A percentile compares a stretch with the other conserved stretches of the same genome.
phyloP scores from a whole-genome alignment of 37 sponge, comb jelly and placozoan genomes.

The Cliona cf. orientalis region DNA sequence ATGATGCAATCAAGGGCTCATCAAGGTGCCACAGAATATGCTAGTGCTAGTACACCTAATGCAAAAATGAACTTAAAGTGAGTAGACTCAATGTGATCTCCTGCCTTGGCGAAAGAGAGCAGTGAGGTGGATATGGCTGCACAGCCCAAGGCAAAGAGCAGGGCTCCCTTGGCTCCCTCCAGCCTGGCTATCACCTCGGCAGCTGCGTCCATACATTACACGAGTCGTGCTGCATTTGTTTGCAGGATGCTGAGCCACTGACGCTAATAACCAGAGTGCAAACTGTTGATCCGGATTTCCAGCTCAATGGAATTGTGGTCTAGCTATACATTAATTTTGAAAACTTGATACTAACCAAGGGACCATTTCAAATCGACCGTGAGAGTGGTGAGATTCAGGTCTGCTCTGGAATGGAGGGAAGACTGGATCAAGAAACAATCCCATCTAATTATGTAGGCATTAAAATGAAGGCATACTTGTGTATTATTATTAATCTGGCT shows the following conservation, averaged over 20 bases:
- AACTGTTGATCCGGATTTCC: slow-evolving; percentile 29
- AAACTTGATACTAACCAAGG: background rate
- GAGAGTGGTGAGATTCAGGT: slow-evolving; percentile 7
- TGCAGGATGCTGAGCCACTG: no score
- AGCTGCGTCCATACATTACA: slow-evolving; percentile 31
- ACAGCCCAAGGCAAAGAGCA: slow-evolving; percentile 65
- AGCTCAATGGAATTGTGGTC: slow-evolving; percentile 16
- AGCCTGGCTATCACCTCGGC: slow-evolving; percentile 33
- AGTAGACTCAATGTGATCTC: slow-evolving; percentile 77
- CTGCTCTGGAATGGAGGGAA: background rate
- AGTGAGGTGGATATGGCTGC: slow-evolving; percentile 54
- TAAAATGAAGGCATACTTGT: no score
- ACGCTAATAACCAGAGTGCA: slow-evolving; percentile 11
- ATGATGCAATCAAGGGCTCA: no score
- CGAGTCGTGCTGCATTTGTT: no score
- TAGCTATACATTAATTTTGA: slow-evolving; percentile 48
- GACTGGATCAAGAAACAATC: slow-evolving; percentile 27
- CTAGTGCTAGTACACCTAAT: no score
- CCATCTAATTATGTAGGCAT: no score
- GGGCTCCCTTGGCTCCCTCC: slow-evolving; percentile 61
- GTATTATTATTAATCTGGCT: no score
- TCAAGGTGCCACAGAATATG: no score
- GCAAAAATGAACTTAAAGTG: no score
- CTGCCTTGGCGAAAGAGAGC: slow-evolving; percentile 44
- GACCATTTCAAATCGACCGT: slow-evolving; percentile 40